Conservation (phyloP, 2,888 invertebrate species). For the Zaprionus obscuricornis region DNA sequence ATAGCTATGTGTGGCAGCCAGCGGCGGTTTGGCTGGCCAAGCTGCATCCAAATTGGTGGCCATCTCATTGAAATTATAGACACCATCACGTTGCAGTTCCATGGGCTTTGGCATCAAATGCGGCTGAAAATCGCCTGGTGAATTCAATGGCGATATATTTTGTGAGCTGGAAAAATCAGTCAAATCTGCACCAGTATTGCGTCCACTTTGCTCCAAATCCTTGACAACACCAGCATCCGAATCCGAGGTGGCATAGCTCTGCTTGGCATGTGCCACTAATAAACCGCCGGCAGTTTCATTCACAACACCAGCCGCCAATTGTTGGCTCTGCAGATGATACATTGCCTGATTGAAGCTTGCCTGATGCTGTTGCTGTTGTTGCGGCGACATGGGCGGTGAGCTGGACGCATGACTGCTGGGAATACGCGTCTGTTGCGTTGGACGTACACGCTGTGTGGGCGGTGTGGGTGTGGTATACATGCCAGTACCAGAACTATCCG, state of each 20-base stretch:
- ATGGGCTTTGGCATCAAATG: constrained; percentile 79
- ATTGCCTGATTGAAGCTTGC: constrained; percentile 87
- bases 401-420: constrained; percentile 85
- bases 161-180: constrained; percentile 82
- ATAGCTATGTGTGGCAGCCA: constrained; percentile 75
- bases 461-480: constrained; percentile 86
- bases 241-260: constrained; percentile 83
- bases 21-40: constrained; percentile 84
- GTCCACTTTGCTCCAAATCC: constrained; percentile 69
- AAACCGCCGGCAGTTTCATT: constrained; percentile 23
- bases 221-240: constrained; percentile 86
- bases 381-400: constrained; percentile 84
- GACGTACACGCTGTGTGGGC: constrained; percentile 84
- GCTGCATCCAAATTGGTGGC: constrained; percentile 85
- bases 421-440: constrained; percentile 84
- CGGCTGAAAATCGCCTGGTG: constrained; percentile 80
- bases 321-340: constrained; percentile 84
- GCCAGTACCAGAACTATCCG: constrained; percentile 91
- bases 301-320: constrained; percentile 84
- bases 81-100: constrained; percentile 82
- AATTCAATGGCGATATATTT: constrained; percentile 81
- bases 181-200: constrained; percentile 63
- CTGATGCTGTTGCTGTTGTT: constrained; percentile 83
- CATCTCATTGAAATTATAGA: constrained; percentile 86
- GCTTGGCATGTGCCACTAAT: constrained; percentile 36